Percentiles rank a stretch among this genome's conserved stretches.
phyloP scores from a whole-genome alignment of 2,113 vertebrate species.

The Thomomys bottae region DNA sequence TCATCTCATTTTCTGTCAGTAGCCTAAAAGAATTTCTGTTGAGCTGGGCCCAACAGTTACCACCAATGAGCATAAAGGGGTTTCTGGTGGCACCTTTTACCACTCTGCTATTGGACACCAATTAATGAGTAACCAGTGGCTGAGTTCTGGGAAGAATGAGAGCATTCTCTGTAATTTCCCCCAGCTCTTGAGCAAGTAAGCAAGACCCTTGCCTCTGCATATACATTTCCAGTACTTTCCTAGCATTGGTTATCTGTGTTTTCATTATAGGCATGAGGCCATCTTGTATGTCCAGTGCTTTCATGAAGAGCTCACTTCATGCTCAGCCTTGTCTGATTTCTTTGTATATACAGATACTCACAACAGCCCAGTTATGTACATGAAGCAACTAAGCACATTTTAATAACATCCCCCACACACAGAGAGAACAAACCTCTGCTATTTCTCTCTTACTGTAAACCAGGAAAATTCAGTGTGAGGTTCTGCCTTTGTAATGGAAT shows the following conservation, averaged over 20 bases:
- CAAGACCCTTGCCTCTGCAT: background rate
- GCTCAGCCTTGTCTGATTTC: background rate
- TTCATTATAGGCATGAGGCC: background rate
- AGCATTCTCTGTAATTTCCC: background rate
- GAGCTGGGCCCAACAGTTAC: background rate
- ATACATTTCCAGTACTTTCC: background rate
- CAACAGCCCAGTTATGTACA: background rate
- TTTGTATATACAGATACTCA: background rate
- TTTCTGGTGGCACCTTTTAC: background rate
- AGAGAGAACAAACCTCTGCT: background rate
- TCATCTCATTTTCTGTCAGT: slow-evolving; percentile 28
- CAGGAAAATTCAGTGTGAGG: slow-evolving; percentile 42
- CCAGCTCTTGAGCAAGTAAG: background rate
- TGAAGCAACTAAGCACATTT: slow-evolving; percentile 20
- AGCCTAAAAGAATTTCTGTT: background rate
- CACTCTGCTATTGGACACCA: background rate
- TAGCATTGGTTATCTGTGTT: background rate
- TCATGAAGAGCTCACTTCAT: background rate
- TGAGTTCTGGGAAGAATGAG: background rate
- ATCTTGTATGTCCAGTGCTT: background rate
- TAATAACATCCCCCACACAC: background rate
- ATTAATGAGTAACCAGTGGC: background rate
- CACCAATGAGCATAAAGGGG: background rate
- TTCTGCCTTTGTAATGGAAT: slow-evolving; percentile 22
- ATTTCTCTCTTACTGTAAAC: background rate